Evolutionary conservation across 2,888 invertebrate species (phyloP).

Genomic region (Zhuqinia jingwanae): DNA sequence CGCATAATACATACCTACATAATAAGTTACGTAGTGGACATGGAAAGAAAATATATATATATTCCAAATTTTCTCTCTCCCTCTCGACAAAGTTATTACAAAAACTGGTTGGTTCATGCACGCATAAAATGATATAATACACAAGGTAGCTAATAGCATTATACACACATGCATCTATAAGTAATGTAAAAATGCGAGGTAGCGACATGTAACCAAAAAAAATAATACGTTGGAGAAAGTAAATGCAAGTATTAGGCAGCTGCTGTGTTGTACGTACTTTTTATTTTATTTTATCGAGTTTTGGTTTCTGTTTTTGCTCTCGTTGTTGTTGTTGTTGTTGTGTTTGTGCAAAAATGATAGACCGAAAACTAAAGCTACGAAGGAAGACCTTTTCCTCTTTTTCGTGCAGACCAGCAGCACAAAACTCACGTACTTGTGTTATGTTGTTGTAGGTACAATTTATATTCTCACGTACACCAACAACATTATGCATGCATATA

Average conservation of each 20-base stretch:
- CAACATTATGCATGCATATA: too few species aligned
- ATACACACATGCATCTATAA: conserved; percentile 7
- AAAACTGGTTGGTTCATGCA: neutral
- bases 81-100: too few species aligned
- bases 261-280: neutral
- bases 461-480: conserved; percentile 1
- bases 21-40: neutral
- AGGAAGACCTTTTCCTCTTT: neutral
- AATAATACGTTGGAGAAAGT: neutral
- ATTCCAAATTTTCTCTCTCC: neutral
- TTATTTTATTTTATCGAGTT: too few species aligned
- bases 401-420: neutral
- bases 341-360: neutral
- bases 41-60: neutral
- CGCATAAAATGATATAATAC: conserved; percentile 12
- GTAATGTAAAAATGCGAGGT: conserved; percentile 22
- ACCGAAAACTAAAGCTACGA: neutral
- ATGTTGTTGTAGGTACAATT: neutral
- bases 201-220: neutral
- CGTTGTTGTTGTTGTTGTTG: neutral
- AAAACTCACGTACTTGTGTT: neutral
- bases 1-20: neutral
- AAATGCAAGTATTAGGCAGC: neutral
- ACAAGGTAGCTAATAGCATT: conserved; percentile 19
- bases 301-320: too few species aligned